Evolutionary conservation across 2,888 invertebrate species (phyloP).

Genomic region (Melieria omissa): DNA sequence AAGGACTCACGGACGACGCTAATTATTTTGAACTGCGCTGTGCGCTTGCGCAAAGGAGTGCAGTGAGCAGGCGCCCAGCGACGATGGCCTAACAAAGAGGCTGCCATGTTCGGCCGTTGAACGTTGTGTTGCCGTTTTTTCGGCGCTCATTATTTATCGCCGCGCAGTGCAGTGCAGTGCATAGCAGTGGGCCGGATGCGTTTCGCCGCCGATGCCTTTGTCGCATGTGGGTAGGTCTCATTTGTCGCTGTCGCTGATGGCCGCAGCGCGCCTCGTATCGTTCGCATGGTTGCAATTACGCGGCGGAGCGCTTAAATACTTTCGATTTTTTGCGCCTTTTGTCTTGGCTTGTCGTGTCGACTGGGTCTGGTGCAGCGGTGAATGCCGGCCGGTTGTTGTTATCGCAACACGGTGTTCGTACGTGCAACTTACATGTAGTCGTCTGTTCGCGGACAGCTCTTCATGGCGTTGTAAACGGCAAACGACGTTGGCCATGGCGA

Average conservation of each 20-base stretch:
- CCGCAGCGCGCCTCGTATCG: conserved; percentile 17
- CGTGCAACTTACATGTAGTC: too few relatives aligned
- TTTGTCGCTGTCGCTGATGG: conserved; percentile 44
- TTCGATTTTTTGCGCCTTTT: conserved; percentile 13
- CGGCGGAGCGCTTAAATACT: conserved; percentile 26
- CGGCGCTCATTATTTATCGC: conserved; percentile 44
- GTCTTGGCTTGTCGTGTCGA: not conserved
- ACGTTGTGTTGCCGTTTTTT: conserved; percentile 12
- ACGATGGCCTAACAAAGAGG: conserved; percentile 20
- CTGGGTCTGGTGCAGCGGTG: not conserved
- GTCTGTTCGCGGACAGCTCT: too few relatives aligned
- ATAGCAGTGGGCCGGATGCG: conserved; percentile 24
- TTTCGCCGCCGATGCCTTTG: conserved; percentile 1
- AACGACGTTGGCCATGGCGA: too few relatives aligned
- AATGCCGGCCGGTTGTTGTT: not conserved
- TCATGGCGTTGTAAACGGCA: too few relatives aligned
- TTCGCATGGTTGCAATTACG: conserved; percentile 25
- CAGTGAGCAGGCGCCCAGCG: not conserved
- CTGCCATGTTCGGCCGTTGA: conserved; percentile 25
- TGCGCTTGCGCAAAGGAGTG: conserved; percentile 25
- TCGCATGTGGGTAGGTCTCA: conserved; percentile 50
- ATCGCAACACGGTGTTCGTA: not conserved
- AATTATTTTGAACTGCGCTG: conserved; percentile 36
- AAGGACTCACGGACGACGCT: conserved; percentile 29
- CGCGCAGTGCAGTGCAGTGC: conserved; percentile 27